Conservation (phyloP, 2,888 invertebrate species). For the Hypsopygia costalis region DNA sequence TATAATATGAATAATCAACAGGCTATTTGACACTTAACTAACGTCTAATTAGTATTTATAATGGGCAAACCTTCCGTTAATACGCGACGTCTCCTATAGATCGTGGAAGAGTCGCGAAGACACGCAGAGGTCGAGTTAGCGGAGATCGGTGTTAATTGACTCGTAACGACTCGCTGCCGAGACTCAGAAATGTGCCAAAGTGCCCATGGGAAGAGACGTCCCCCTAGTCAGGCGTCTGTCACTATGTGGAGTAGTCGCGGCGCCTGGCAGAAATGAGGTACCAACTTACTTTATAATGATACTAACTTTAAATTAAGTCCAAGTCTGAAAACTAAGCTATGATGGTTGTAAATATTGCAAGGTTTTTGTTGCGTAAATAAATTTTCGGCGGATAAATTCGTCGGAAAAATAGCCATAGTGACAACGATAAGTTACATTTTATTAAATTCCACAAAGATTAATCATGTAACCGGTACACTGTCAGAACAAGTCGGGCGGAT, state of each 20-base stretch:
- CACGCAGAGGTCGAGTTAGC: conserved; percentile 48
- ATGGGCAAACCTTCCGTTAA: conserved; percentile 7
- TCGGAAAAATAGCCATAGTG: too few species aligned
- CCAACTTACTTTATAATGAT: conserved; percentile 4
- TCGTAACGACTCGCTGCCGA: conserved; percentile 39
- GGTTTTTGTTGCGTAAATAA: too few species aligned
- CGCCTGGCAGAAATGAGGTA: conserved; percentile 48
- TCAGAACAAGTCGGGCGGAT: too few species aligned
- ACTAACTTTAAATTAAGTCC: not conserved
- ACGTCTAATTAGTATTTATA: conserved; percentile 9
- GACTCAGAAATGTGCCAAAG: conserved; percentile 38
- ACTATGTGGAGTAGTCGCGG: conserved; percentile 44
- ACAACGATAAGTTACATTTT: too few species aligned
- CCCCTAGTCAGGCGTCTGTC: conserved; percentile 49
- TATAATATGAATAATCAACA: too few species aligned
- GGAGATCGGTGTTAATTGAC: conserved; percentile 56
- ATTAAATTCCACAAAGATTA: too few species aligned
- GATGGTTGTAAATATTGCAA: too few species aligned
- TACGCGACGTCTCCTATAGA: conserved; percentile 17
- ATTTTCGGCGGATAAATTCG: too few species aligned
- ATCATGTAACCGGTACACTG: too few species aligned
- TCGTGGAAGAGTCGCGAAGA: conserved; percentile 21
- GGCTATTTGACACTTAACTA: too few species aligned
- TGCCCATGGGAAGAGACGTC: conserved; percentile 53
- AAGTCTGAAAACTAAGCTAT: too few species aligned